Percentiles rank a stretch among this genome's conserved stretches.
Evolutionary conservation across 2,888 invertebrate species (phyloP).

Genomic region (Polyommatus iphigenia): DNA sequence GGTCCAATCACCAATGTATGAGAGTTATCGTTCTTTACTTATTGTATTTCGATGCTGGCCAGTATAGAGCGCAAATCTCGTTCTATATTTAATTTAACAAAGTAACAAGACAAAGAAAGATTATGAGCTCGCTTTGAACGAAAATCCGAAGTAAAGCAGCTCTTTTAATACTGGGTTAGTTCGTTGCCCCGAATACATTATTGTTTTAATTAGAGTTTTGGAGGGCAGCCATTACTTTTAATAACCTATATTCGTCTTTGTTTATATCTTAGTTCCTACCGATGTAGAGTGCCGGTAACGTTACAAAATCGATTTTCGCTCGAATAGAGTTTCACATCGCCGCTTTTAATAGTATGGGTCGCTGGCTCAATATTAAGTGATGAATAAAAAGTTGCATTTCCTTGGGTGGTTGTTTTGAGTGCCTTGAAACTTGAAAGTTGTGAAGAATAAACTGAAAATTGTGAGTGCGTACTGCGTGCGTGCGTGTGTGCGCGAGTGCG

Average conservation of each 20-base stretch:
- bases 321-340: neutral
- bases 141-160: neutral
- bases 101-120: neutral
- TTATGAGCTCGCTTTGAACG: neutral
- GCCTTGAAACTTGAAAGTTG: neutral
- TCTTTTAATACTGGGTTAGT: neutral
- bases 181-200: neutral
- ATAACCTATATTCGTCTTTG: constrained; percentile 6
- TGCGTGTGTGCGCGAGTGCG: neutral
- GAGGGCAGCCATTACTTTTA: constrained; percentile 48
- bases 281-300: neutral
- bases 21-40: neutral
- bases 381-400: neutral
- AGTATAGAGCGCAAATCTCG: neutral
- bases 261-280: constrained; percentile 14
- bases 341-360: constrained; percentile 11
- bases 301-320: neutral
- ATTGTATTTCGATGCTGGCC: neutral
- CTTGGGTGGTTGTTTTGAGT: neutral
- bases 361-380: neutral
- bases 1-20: too few relatives aligned
- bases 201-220: constrained; percentile 44
- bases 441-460: neutral
- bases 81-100: neutral
- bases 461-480: neutral